Conservation (phyloP, 2,113 vertebrate genomes). For the Galbula dea region DNA sequence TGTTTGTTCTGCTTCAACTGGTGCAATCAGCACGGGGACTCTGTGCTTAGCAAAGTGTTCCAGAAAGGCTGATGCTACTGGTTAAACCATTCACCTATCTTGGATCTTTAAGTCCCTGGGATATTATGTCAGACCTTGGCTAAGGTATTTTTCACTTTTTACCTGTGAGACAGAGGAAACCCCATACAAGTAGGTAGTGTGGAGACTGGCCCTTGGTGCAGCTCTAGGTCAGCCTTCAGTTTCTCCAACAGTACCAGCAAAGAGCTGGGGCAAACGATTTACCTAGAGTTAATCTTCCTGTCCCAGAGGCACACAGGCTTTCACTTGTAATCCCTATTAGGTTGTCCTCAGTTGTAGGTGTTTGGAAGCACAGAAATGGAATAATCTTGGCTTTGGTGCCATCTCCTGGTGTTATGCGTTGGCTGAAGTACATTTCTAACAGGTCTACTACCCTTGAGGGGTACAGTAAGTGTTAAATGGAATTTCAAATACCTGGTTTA, state of each 20-base stretch:
- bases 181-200: neutral
- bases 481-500: neutral
- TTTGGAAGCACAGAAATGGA: neutral
- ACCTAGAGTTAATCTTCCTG: neutral
- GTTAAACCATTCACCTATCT: neutral
- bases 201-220: neutral
- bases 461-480: rapidly evolving
- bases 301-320: neutral
- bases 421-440: neutral
- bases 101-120: neutral
- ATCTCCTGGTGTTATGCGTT: neutral
- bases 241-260: neutral
- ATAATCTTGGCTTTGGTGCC: conserved; percentile 27
- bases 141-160: neutral
- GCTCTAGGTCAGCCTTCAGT: neutral
- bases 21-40: neutral
- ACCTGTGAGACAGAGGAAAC: neutral
- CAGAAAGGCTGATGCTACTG: neutral
- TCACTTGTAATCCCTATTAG: neutral
- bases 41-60: neutral
- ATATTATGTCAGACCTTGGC: too few species aligned
- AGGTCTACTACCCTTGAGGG: rapidly evolving
- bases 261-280: neutral
- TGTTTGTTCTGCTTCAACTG: neutral
- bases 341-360: neutral